Evolutionary conservation across 2,113 vertebrate genomes (phyloP).

Genomic region (Amphiprion ocellaris): DNA sequence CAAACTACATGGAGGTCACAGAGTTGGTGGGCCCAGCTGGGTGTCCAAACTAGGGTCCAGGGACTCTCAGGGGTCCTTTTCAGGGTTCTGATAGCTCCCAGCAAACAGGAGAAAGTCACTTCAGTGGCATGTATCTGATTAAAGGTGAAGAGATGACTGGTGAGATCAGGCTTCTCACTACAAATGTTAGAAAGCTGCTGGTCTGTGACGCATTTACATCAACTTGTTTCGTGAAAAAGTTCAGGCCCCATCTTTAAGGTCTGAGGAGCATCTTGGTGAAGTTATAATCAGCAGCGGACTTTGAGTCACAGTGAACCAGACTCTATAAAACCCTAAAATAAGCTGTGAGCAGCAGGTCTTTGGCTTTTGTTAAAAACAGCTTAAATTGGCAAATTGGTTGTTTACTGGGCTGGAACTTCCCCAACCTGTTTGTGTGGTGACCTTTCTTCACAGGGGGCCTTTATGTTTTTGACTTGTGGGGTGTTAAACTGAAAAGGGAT

Average conservation of each 20-base stretch:
- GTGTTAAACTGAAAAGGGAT: background rate
- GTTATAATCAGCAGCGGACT: background rate
- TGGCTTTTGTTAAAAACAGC: background rate
- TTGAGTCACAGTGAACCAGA: background rate
- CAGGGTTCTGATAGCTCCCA: slow-evolving; percentile 27
- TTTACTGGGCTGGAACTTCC: background rate
- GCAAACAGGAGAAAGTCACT: background rate
- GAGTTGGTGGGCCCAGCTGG: slow-evolving; percentile 27
- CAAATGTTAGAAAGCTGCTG: no score
- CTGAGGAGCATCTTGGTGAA: background rate
- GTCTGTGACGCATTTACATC: background rate
- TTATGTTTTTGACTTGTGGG: background rate
- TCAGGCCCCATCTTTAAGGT: background rate
- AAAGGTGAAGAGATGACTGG: background rate
- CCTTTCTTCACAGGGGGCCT: background rate
- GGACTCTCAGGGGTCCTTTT: slow-evolving; percentile 58
- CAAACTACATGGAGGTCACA: slow-evolving; percentile 26
- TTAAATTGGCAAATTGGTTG: background rate
- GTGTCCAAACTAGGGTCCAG: slow-evolving; percentile 55
- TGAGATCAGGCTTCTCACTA: background rate
- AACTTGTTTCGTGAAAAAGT: background rate
- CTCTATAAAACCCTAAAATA: background rate
- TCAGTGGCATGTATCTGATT: background rate
- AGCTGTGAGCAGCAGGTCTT: background rate
- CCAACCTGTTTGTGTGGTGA: background rate